Conservation (phyloP, 2,797 vertebrate genomes). For the Babyrousa celebensis region DNA sequence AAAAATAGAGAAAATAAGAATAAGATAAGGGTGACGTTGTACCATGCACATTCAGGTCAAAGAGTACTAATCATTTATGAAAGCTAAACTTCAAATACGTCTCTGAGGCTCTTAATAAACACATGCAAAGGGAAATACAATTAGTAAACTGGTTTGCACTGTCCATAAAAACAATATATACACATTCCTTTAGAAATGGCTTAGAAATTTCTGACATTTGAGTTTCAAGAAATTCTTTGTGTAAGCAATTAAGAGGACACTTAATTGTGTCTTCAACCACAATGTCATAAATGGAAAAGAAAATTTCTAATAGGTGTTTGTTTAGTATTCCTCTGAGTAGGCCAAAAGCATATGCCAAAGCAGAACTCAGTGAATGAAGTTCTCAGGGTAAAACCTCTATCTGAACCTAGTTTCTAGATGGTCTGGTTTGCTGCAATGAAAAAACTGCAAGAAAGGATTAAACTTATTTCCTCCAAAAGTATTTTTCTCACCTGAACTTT, state of each 20-base stretch:
- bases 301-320: not conserved
- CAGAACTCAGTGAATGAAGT: not conserved
- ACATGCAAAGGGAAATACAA: not conserved
- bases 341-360: not conserved
- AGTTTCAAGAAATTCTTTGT: not conserved
- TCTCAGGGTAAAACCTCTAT: too few species aligned
- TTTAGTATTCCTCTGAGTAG: not conserved
- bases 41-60: not conserved
- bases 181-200: not conserved
- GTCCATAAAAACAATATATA: not conserved
- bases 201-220: not conserved
- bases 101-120: not conserved
- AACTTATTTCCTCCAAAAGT: not conserved
- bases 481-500: not conserved
- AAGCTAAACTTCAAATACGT: not conserved
- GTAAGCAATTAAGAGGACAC: not conserved
- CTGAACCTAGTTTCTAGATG: not conserved
- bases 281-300: not conserved
- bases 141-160: not conserved
- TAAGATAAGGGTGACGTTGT: not conserved
- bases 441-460: not conserved
- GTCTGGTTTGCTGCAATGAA: not conserved
- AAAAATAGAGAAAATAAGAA: not conserved
- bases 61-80: not conserved
- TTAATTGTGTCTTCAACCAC: not conserved